These are phyloP conservation scores for Xiphophorus hellerii DNA, from an alignment of 2,113 vertebrate species.

Conservation along the genomic window DNA sequence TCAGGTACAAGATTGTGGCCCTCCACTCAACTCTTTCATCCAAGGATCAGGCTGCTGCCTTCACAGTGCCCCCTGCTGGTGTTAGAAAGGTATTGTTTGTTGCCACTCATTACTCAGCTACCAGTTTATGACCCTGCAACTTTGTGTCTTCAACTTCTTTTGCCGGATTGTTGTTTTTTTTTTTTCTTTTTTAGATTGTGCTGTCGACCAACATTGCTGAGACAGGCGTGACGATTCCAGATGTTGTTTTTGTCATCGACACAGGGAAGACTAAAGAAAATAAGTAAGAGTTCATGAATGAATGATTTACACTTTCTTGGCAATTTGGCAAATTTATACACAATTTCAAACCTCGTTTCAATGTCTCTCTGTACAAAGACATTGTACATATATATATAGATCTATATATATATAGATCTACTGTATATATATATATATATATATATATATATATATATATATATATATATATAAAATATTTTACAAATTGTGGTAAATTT, in stretches of 20 bases:
- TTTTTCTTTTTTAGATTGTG: constrained; percentile 86
- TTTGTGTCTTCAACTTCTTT: neutral
- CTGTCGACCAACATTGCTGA: constrained; percentile 98
- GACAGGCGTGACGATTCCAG: constrained; percentile 97
- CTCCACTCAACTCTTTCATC: constrained; percentile 96
- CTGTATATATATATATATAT: too few species aligned
- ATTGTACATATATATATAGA: too few species aligned
- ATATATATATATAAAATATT: too few species aligned
- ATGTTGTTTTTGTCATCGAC: constrained; percentile 97
- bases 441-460: too few species aligned
- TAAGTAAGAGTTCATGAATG: constrained; percentile 79
- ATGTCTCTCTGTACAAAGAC: too few species aligned
- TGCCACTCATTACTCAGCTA: neutral
- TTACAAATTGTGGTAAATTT: too few species aligned
- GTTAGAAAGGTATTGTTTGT: constrained; percentile 89
- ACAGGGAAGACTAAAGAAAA: constrained; percentile 97
- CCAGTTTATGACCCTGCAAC: neutral
- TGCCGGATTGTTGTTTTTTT: neutral
- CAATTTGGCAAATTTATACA: too few species aligned
- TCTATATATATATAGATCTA: too few species aligned
- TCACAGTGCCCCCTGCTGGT: constrained; percentile 89
- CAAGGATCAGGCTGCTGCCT: constrained; percentile 94
- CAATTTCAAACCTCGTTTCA: too few species aligned
- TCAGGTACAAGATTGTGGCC: constrained; percentile 88
- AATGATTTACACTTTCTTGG: too few species aligned